Conservation (phyloP, 2,113 vertebrate genomes). For the Cacatua alba region DNA sequence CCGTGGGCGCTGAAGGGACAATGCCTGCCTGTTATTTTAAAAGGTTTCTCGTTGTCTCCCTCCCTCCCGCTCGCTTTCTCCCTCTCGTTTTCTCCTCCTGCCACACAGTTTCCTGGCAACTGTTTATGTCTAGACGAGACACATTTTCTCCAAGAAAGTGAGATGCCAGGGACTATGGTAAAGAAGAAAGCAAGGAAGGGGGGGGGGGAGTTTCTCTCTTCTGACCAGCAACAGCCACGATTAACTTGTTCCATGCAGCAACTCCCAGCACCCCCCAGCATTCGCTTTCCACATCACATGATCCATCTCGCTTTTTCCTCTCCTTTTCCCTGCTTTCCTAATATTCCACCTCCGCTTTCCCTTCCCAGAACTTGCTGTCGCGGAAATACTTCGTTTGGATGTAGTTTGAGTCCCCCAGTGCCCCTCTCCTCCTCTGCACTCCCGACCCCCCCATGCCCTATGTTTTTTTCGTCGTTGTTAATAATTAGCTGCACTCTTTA, state of each 20-base stretch:
- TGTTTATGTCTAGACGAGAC: slow-evolving; percentile 44
- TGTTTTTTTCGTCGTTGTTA: background rate
- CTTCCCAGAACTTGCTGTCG: background rate
- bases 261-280: background rate
- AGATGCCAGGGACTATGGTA: slow-evolving; percentile 24
- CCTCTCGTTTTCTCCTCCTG: slow-evolving; percentile 45
- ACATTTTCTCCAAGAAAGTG: slow-evolving; percentile 23
- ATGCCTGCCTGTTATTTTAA: slow-evolving; percentile 61
- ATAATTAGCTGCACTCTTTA: slow-evolving; percentile 64
- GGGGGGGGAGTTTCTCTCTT: background rate
- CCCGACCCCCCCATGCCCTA: rapidly evolving
- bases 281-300: background rate
- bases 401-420: background rate
- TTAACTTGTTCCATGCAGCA: slow-evolving; percentile 22
- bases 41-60: slow-evolving; percentile 25
- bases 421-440: too few relatives aligned
- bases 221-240: background rate
- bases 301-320: background rate
- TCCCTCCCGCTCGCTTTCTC: slow-evolving; percentile 22
- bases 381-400: background rate
- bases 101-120: slow-evolving; percentile 70
- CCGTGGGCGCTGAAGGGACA: slow-evolving; percentile 68
- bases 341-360: background rate
- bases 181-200: background rate
- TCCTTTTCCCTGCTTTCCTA: background rate